A percentile compares a stretch with the other conserved stretches of the same genome.
phyloP scores from a whole-genome alignment of 2,888 invertebrate genomes.

The Chorisops tibialis region DNA sequence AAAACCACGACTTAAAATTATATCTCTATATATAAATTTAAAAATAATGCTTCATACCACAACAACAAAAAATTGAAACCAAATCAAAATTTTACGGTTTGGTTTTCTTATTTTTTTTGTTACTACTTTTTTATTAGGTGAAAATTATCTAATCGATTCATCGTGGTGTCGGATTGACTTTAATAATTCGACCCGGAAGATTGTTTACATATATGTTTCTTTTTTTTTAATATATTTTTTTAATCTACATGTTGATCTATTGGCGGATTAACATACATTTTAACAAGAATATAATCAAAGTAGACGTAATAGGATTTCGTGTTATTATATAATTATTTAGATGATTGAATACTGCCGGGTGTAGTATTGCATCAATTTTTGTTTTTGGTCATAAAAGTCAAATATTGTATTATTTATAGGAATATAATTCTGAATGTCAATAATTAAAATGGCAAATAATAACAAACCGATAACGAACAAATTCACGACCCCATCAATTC shows the following conservation, averaged over 20 bases:
- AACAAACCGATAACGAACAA: too few species aligned
- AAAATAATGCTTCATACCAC: constrained; percentile 1
- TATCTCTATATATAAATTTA: background rate
- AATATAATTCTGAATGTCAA: too few species aligned
- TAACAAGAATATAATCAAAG: constrained; percentile 9
- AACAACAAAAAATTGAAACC: constrained; percentile 6
- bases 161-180: constrained; percentile 19
- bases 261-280: constrained; percentile 16
- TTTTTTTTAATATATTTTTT: background rate
- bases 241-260: background rate
- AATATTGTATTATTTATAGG: too few species aligned
- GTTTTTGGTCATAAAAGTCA: too few species aligned
- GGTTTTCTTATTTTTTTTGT: too few species aligned
- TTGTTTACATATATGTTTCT: background rate
- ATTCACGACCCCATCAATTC: too few species aligned
- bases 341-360: too few species aligned
- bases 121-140: constrained; percentile 1
- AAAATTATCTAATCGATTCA: constrained; percentile 26
- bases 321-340: background rate
- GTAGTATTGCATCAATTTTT: too few species aligned
- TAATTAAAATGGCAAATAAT: too few species aligned
- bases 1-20: constrained; percentile 21
- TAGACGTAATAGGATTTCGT: constrained; percentile 8
- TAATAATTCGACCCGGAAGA: constrained; percentile 23
- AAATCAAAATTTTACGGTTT: constrained; percentile 17